Evolutionary conservation across 1,140 invertebrate species (phyloP), one percentile per base, ranked within the genome.

Genomic region (Macrobrachium rosenbergii): DNA sequence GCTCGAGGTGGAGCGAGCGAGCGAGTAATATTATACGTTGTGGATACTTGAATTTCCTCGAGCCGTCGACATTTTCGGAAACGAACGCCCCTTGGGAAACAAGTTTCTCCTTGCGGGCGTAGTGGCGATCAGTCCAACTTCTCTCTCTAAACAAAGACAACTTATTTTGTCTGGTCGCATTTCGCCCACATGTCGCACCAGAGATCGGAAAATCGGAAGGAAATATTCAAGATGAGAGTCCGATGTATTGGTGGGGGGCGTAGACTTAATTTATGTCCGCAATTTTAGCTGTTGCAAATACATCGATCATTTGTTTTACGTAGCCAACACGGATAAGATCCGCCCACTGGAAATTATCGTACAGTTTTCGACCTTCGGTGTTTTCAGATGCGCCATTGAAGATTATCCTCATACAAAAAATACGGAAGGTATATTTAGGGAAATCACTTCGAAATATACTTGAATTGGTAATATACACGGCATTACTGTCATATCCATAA

Each of bases 271-370:
- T 52, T 10, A 52, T 52, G 12, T 21, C 73, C 59, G 80, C 77
- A 87, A 81, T 87, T 86, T 87, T 62, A 75, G 77, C 63, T 87
- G 78, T 87, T 81, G 77, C 69, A 80, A 81, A 80, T 67, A 80
- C 84, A 87, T 87, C 84, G 84, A 87, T 87, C 84, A 87, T 77
- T 87, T 87, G 84, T 87, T 78, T 77, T 87, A 87, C 84, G 84
- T 82, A 67, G 84, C 69, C 78, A 23, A 62, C 77, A 62, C 77
- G 28, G 28, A 21, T 72, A 80, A 43, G 37, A 77, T 80, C 84
- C 84, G 21, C 78, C 77, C 77, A 75, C 58, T 85, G 37, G 28
- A 73, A 80, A 69, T 43, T 87, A 62, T 86, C 84, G 84, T 87
- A 87, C 84, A n/a, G 10, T 17, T 73, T 58, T 69, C 14, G 19